These are phyloP conservation scores for Amiota minor DNA, from an alignment of 2,888 invertebrate genomes.

Conservation along the genomic window DNA sequence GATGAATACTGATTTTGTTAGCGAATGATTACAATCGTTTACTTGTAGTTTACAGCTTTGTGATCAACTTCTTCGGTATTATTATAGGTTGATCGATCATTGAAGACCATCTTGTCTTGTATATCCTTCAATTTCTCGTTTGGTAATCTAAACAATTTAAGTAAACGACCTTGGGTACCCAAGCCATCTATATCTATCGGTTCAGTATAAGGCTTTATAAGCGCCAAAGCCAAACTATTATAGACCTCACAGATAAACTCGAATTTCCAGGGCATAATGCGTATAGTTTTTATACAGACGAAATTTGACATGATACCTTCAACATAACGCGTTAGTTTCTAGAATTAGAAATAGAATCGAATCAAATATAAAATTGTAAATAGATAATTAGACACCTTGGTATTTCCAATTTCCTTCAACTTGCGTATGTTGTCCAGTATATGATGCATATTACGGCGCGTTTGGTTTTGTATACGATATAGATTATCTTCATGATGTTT, in stretches of 20 bases:
- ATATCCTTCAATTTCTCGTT: conserved; percentile 49
- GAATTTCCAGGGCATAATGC: conserved; percentile 72
- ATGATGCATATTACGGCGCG: conserved; percentile 67
- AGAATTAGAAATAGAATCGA: not conserved
- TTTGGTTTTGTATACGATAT: conserved; percentile 67
- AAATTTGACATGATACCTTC: conserved; percentile 69
- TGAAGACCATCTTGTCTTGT: conserved; percentile 45
- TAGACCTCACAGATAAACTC: conserved; percentile 71
- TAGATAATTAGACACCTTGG: conserved; percentile 46
- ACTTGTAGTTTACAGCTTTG: conserved; percentile 52
- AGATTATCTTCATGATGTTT: conserved; percentile 57
- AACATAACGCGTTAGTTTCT: conserved; percentile 64
- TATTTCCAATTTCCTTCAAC: conserved; percentile 51
- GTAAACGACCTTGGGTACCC: conserved; percentile 48
- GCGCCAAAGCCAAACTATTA: conserved; percentile 68
- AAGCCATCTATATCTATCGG: conserved; percentile 39
- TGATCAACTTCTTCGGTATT: conserved; percentile 54
- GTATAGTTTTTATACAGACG: conserved; percentile 66
- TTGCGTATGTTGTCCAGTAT: conserved; percentile 60
- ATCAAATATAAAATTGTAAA: not conserved
- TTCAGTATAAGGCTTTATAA: conserved; percentile 62
- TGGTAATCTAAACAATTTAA: conserved; percentile 54
- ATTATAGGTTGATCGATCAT: conserved; percentile 52
- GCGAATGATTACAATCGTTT: conserved; percentile 4
- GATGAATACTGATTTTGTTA: not conserved